Evolutionary conservation across 1,140 invertebrate species (phyloP).

Genomic region (Aphelenchoides besseyi): DNA sequence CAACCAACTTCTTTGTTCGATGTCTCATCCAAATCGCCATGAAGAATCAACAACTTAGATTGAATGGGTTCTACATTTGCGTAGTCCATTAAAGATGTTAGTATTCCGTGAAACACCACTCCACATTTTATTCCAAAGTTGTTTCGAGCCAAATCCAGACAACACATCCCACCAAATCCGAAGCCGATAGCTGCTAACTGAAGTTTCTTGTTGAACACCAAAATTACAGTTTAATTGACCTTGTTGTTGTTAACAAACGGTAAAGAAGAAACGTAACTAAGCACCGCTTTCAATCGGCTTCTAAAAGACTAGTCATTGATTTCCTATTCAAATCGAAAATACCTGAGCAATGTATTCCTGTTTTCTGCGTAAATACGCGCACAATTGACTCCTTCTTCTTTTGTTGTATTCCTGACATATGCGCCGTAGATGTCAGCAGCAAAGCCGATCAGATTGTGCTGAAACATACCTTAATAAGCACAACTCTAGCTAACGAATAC

Average conservation of each 20-base stretch:
- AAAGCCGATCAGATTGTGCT: slow-evolving; percentile 53
- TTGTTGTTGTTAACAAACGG: slow-evolving; percentile 40
- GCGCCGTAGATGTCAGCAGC: slow-evolving; percentile 52
- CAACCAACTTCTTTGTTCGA: slow-evolving; percentile 19
- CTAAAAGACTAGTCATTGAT: slow-evolving; percentile 12
- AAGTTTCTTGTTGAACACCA: neutral
- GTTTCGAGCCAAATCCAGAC: slow-evolving; percentile 48
- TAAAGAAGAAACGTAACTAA: slow-evolving; percentile 35
- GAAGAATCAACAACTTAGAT: slow-evolving; percentile 46
- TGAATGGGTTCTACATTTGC: slow-evolving; percentile 29
- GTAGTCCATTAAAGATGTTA: slow-evolving; percentile 36
- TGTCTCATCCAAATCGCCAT: slow-evolving; percentile 52
- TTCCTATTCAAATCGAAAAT: neutral
- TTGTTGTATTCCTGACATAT: slow-evolving; percentile 29
- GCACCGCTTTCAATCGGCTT: slow-evolving; percentile 29
- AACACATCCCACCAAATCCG: slow-evolving; percentile 58
- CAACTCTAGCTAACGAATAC: neutral
- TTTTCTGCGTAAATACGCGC: slow-evolving; percentile 43
- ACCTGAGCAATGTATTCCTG: slow-evolving; percentile 18
- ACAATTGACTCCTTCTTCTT: slow-evolving; percentile 39
- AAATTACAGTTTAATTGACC: slow-evolving; percentile 8
- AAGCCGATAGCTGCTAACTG: slow-evolving; percentile 55
- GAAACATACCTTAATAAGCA: too few relatives aligned
- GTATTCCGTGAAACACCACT: slow-evolving; percentile 54
- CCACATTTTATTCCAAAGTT: slow-evolving; percentile 46